Evolutionary conservation across 2,888 invertebrate species (phyloP).

Genomic region (Lepidochrysops patricia): DNA sequence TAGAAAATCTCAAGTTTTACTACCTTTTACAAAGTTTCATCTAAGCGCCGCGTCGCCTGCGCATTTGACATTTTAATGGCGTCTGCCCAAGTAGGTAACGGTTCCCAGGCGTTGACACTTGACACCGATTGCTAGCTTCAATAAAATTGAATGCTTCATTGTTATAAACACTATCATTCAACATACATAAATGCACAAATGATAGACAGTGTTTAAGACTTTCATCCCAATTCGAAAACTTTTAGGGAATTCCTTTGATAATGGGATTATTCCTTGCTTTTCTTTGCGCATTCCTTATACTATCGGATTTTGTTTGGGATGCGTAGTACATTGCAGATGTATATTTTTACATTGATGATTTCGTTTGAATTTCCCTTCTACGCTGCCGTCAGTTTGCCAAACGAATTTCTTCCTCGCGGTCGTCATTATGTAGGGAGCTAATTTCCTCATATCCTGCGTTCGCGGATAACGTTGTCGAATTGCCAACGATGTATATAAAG

Average conservation of each 20-base stretch:
- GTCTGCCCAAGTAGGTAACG: not conserved
- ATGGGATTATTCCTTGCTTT: no score
- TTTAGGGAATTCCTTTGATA: no score
- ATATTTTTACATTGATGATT: not conserved
- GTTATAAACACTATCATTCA: not conserved
- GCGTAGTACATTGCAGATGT: no score
- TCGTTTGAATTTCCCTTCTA: not conserved
- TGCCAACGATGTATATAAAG: not conserved
- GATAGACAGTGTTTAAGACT: no score
- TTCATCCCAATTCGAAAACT: no score
- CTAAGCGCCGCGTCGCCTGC: not conserved
- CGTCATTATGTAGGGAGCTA: not conserved
- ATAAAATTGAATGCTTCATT: not conserved
- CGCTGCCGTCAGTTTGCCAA: not conserved
- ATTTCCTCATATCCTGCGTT: not conserved
- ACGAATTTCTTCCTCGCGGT: not conserved
- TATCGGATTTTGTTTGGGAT: no score
- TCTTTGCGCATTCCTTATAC: not conserved
- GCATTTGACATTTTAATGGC: not conserved
- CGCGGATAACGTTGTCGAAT: not conserved
- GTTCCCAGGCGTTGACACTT: slow-evolving; percentile 22
- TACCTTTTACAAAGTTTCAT: not conserved
- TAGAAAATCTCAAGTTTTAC: not conserved
- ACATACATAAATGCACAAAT: no score
- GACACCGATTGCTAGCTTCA: slow-evolving; percentile 19